A percentile compares a stretch with the other conserved stretches of the same genome.
Evolutionary conservation across 2,888 invertebrate species (phyloP).

Genomic region (Drosophila subsilvestris): DNA sequence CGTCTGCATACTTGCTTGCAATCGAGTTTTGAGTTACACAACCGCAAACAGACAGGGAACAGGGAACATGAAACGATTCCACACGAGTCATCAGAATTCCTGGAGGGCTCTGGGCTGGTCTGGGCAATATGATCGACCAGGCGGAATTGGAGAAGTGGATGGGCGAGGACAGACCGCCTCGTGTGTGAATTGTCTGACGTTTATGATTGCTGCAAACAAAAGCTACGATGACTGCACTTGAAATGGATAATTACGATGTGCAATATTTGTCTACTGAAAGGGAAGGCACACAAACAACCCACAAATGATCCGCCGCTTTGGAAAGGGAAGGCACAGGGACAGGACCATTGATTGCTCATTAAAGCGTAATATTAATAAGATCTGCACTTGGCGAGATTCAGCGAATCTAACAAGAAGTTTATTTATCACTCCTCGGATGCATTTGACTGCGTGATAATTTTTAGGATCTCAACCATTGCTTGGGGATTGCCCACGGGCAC

Average conservation of each 20-base stretch:
- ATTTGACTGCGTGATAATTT: too few species aligned
- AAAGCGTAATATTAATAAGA: slow-evolving; percentile 2
- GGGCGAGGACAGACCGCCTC: slow-evolving; percentile 29
- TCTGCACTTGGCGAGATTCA: background rate
- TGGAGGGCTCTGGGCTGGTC: background rate
- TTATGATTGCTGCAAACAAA: slow-evolving; percentile 79
- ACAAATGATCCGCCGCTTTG: background rate
- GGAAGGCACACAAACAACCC: slow-evolving; percentile 17
- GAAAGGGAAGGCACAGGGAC: background rate
- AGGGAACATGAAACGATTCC: too few species aligned
- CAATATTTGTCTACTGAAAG: slow-evolving; percentile 68
- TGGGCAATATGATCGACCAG: background rate
- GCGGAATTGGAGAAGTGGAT: background rate
- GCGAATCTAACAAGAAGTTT: too few species aligned
- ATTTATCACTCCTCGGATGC: too few species aligned
- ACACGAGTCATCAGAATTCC: slow-evolving; percentile 70
- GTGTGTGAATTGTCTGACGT: slow-evolving; percentile 50
- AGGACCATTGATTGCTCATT: slow-evolving; percentile 17
- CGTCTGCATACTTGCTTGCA: slow-evolving; percentile 48
- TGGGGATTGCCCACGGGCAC: too few species aligned
- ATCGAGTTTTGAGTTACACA: slow-evolving; percentile 71
- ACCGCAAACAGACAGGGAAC: slow-evolving; percentile 74
- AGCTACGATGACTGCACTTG: slow-evolving; percentile 73
- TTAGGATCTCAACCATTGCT: background rate
- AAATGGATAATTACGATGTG: slow-evolving; percentile 74